phyloP scores from a whole-genome alignment of 2,113 vertebrate genomes.

The Corythornis vintsioides region DNA sequence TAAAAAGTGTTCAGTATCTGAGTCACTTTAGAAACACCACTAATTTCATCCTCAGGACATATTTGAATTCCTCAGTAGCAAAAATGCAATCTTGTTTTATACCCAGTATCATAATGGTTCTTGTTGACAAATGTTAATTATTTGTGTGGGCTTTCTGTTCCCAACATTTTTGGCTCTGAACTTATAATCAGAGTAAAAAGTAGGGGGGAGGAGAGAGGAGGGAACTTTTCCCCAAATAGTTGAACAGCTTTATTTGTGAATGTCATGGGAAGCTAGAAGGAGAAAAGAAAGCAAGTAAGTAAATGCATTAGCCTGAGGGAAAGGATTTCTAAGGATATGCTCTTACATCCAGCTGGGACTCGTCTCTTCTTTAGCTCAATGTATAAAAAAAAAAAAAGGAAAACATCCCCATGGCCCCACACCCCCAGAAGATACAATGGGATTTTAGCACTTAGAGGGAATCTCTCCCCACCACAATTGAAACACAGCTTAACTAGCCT shows the following conservation, averaged over 20 bases:
- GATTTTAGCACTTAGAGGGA: conserved; percentile 55
- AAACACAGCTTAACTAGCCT: conserved; percentile 59
- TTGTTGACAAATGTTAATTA: conserved; percentile 69
- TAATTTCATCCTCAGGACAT: conserved; percentile 29
- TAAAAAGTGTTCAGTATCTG: background rate
- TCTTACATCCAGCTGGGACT: conserved; percentile 49
- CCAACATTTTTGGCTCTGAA: conserved; percentile 29
- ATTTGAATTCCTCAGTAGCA: conserved; percentile 1
- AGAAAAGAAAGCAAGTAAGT: conserved; percentile 55
- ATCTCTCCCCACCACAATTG: conserved; percentile 53
- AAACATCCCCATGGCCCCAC: background rate
- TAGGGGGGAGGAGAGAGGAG: background rate
- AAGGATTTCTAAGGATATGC: conserved; percentile 55
- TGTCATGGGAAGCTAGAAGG: conserved; percentile 39
- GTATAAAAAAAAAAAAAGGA: background rate
- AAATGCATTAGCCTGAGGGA: conserved; percentile 29
- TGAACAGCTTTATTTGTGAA: conserved; percentile 61
- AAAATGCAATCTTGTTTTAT: conserved; percentile 55
- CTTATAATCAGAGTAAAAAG: conserved; percentile 50
- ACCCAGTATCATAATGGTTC: conserved; percentile 14
- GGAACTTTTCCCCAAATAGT: conserved; percentile 3
- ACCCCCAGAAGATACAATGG: conserved; percentile 28
- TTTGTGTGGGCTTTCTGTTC: conserved; percentile 33
- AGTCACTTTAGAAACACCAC: conserved; percentile 10
- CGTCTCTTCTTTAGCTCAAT: conserved; percentile 38